These are phyloP conservation scores for Apamea monoglypha DNA, from an alignment of 2,888 invertebrate species.

Conservation along the genomic window DNA sequence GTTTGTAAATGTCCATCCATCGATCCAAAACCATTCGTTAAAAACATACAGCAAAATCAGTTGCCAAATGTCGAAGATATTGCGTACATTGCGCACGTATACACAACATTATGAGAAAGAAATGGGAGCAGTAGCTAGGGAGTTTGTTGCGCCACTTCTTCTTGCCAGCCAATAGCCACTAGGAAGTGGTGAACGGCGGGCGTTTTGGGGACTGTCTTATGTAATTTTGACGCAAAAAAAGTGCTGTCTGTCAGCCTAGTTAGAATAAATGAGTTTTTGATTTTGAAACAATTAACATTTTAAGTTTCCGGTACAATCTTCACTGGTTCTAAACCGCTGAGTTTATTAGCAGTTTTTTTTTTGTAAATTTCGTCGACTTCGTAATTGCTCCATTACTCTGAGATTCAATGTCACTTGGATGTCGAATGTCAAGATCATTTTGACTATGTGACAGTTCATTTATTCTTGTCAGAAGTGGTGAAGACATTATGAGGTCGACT, in stretches of 20 bases:
- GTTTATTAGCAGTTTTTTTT: neutral
- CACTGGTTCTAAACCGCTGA: neutral
- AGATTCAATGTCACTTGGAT: neutral
- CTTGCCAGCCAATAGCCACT: neutral
- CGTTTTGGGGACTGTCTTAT: neutral
- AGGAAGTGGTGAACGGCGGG: neutral
- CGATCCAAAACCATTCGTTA: no score
- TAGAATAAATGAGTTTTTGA: neutral
- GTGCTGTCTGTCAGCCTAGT: neutral
- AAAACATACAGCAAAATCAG: neutral
- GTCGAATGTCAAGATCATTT: neutral
- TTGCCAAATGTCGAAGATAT: neutral
- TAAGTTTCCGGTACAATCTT: neutral
- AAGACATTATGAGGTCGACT: neutral
- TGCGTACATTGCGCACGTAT: neutral
- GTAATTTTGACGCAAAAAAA: neutral
- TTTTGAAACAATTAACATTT: neutral
- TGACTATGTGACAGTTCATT: neutral
- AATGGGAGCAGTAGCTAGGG: neutral
- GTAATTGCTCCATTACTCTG: neutral
- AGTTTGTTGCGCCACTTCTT: neutral
- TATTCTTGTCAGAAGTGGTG: neutral
- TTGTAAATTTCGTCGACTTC: neutral
- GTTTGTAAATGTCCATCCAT: neutral
- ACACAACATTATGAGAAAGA: neutral